Evolutionary conservation across 2,797 vertebrate species (phyloP), one percentile per base, ranked within the genome.

Genomic region (Syngnathus rostellatus): DNA sequence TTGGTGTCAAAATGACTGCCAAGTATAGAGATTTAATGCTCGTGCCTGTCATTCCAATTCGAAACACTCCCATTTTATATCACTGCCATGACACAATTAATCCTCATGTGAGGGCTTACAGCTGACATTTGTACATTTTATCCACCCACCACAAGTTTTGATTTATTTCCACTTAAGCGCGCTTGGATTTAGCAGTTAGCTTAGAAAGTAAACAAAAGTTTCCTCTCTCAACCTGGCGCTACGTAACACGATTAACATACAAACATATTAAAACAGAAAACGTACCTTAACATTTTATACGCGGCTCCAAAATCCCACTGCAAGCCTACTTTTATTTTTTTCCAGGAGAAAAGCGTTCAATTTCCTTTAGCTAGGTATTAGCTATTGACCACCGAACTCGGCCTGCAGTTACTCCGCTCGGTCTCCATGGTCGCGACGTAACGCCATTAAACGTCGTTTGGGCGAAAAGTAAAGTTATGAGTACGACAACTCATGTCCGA

Each of bases 331-430:
- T 61, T 2, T 19, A n/a, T 38, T n/a, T 60, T 37, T 12, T 31
- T 6, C 50, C 19, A 51, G 50, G 50, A n/a, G 19, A 53, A 53
- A 9, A 53, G 55, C 31, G 25, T 31, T 38, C 31, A 58, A 1
- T 14, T 58, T 37, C 6, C 25, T 58, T 17, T 8, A 40, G 63
- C 63, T 64, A 64, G 63, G 50, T 62, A 62, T 12, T 64, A 64
- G 78, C 83, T 83, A 83, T 86, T 87, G 85, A 87, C 77, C 85
- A 77, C 80, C 21, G 68, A 58, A 64, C 67, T 79, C 67, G 86
- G 89, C 87, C 89, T 86, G 78, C 82, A 81, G 37, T 81, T 82
- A 76, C 81, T 83, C 69, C 85, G 81, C 77, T 86, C 76, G 72
- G 80, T 78, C 66, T 72, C 77, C 87, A 87, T 88, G 38, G 45